A percentile compares a stretch with the other conserved stretches of the same genome.
These are phyloP conservation scores for Leucophenga varia DNA, from an alignment of 1,140 invertebrate species.

Conservation along the genomic window DNA sequence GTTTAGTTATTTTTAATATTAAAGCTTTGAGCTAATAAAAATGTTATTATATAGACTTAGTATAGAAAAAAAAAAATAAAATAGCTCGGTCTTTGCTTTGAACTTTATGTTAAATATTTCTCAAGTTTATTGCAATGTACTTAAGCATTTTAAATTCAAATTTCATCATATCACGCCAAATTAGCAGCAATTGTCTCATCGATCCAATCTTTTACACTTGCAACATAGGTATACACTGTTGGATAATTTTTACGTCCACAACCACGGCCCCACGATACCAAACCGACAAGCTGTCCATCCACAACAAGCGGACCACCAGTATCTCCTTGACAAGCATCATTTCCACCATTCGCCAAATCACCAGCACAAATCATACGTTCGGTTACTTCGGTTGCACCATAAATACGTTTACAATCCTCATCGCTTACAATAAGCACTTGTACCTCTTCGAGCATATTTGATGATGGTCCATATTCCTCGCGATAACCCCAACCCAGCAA, in stretches of 20 bases:
- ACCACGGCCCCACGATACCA: conserved; percentile 66
- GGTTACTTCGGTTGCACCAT: conserved; percentile 49
- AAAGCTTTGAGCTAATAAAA: too few relatives aligned
- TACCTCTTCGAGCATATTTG: conserved; percentile 57
- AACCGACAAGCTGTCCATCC: conserved; percentile 59
- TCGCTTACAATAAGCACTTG: conserved; percentile 54
- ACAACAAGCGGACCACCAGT: conserved; percentile 69
- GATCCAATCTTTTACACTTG: conserved; percentile 55
- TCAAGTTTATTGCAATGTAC: too few relatives aligned
- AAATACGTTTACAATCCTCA: conserved; percentile 28
- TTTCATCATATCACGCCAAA: too few relatives aligned
- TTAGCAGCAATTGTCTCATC: conserved; percentile 33
- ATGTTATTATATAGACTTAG: too few relatives aligned
- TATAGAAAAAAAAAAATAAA: too few relatives aligned
- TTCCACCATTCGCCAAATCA: conserved; percentile 61
- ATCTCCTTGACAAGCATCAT: conserved; percentile 66
- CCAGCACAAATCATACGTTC: conserved; percentile 66
- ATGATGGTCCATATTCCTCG: conserved; percentile 55
- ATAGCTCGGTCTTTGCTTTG: neutral
- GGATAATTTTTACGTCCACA: conserved; percentile 62
- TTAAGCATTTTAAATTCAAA: too few relatives aligned
- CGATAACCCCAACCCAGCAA: conserved; percentile 63
- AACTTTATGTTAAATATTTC: neutral
- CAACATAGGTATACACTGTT: conserved; percentile 64
- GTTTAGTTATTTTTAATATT: neutral